Percentiles rank a stretch among this genome's conserved stretches.
phyloP scores from a whole-genome alignment of 2,797 vertebrate species.

The Sebastes minor region DNA sequence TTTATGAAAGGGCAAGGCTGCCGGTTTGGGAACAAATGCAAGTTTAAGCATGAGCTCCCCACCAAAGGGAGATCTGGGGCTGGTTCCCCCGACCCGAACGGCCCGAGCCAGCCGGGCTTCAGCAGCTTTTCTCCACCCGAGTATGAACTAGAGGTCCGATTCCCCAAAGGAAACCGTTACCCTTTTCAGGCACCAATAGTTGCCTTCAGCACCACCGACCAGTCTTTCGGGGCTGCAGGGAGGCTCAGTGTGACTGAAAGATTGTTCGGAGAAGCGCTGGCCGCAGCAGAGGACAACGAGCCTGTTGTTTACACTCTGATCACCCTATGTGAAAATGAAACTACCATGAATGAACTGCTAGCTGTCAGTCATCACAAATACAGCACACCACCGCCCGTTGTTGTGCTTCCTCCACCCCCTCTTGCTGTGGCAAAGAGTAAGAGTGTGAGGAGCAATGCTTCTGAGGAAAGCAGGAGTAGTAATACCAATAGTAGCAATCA shows the following conservation, averaged over 20 bases:
- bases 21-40: constrained; percentile 90
- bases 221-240: constrained; percentile 86
- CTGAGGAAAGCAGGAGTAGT: constrained; percentile 55
- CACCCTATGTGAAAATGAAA: constrained; percentile 90
- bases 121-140: constrained; percentile 78
- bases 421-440: constrained; percentile 60
- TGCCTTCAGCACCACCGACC: constrained; percentile 92
- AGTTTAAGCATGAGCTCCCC: constrained; percentile 88
- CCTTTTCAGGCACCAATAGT: constrained; percentile 92
- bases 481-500: constrained; percentile 25
- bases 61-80: constrained; percentile 53
- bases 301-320: constrained; percentile 92
- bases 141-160: constrained; percentile 94
- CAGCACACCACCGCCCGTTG: constrained; percentile 83
- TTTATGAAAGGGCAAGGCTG: constrained; percentile 90
- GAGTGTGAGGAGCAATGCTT: constrained; percentile 54
- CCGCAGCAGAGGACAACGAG: constrained; percentile 84
- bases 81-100: constrained; percentile 33
- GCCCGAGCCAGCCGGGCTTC: constrained; percentile 83
- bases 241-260: constrained; percentile 90
- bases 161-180: constrained; percentile 90
- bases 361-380: constrained; percentile 88
- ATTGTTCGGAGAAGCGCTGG: constrained; percentile 88
- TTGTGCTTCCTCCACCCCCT: constrained; percentile 35
- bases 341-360: constrained; percentile 83